Evolutionary conservation across 1,140 invertebrate species (phyloP), one percentile per base, ranked within the genome.

Genomic region (Drosophila teissieri): DNA sequence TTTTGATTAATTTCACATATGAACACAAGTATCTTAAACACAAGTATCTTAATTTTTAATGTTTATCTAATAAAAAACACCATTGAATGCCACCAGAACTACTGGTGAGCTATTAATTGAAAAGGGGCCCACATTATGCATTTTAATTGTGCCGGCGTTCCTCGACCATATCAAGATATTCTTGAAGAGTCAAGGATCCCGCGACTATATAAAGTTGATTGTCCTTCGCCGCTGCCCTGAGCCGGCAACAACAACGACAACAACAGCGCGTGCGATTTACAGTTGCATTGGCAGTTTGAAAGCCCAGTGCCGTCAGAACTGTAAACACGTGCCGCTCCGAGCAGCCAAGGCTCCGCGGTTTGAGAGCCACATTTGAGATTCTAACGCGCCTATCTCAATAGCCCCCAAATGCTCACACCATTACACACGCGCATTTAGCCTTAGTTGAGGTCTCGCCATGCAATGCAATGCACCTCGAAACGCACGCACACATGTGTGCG

Each of bases 401-500:
- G 84, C 83, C 83, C 83, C 83, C 83, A 86, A 86, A 86, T 77
- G 84, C 72, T 11, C 74, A 42, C 57, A 78, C 65, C 60, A 61
- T 53, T 58, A 48, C 56, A 77, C 45, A 77, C 45, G 46, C 14
- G 45, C 52, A 56, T 89, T 83, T 89, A 89, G 84, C 84, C 84
- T 88, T 89, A 89, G 85, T 89, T 84, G 84, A 88, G 84, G 84
- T 88, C 84, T 88, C 80, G 84, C 85, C 76, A 80, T 90, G 84
- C 85, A 90, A 85, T 84, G 85, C 85, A 83, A 80, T 90, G 84
- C 85, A 90, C 84, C 84, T 89, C 85, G 85, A 89, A 84, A 85
- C 76, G 53, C 58, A 89, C 74, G 64, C 80, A 85, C 57, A 80
- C 85, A 85, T 56, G 58, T 65, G 68, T 42, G 68, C 4, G 11